Evolutionary conservation across 1,140 invertebrate genomes (phyloP), one percentile per base, ranked within the genome.

Genomic region (Drosophila subobscura): DNA sequence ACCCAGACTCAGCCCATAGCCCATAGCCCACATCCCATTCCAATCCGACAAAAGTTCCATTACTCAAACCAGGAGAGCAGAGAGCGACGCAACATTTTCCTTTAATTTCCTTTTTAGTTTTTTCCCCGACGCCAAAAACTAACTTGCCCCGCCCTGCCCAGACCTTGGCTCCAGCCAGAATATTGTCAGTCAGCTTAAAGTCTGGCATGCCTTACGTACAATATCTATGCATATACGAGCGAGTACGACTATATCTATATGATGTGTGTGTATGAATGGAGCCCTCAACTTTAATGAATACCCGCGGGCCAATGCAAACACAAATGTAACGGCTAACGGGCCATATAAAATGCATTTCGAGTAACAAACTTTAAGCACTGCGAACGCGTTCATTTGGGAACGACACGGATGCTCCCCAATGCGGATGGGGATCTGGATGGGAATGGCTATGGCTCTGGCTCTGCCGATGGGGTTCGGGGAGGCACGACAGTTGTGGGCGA

Each of bases 61-160:
- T 85, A 85, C 81, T 85, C 81, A 85, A 86, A 80, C 81, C 74
- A 59, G 41, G 20, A 47, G 41, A 46, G 23, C 37, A 53, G 4
- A 53, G 4, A 49, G 27, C 65, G 58, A 81, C 81, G 81, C 81
- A 85, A 79, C 74, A 76, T 86, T 85, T 85, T 85, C 81, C 81
- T 86, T 85, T 85, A 85, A 85, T 85, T 85, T 85, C 81, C 81
- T 85, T 77, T 85, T 85, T 79, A 77, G 66, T 72, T 85, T 79
- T 67, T 66, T 50, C 49, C 33, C 45, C 55, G 64, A 58, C 77
- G 80, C 72, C 76, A 76, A 72, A 61, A 77, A 85, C 74, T 74
- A 78, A 73, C 76, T 84, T 71, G 76, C 60, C 72, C 54, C 54
- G 55, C 50, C 37, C 49, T 2, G 65, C 42, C 54, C 50, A 25